These are phyloP conservation scores for Merodon equestris DNA, from an alignment of 2,888 invertebrate species.

Conservation along the genomic window DNA sequence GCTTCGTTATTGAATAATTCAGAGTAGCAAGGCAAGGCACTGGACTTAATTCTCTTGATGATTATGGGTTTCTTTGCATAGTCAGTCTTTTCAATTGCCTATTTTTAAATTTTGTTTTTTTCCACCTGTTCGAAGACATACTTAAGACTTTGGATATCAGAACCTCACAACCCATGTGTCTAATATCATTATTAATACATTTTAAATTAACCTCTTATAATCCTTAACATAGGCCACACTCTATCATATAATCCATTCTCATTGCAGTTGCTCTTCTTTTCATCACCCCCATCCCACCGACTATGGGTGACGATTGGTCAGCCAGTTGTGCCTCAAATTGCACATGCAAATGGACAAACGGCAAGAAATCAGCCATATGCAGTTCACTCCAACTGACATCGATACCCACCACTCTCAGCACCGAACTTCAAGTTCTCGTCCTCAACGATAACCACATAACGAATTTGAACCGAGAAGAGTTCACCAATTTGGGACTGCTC, in stretches of 20 bases:
- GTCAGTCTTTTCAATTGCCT: no score
- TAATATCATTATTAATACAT: no score
- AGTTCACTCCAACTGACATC: slow-evolving; percentile 88
- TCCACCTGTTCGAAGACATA: no score
- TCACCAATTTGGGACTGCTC: slow-evolving; percentile 87
- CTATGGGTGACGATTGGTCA: slow-evolving; percentile 88
- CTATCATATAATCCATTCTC: slow-evolving; percentile 1
- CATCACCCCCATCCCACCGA: slow-evolving; percentile 73
- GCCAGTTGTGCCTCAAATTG: slow-evolving; percentile 90
- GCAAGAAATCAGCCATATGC: slow-evolving; percentile 93
- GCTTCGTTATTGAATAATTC: no score
- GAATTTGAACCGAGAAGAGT: slow-evolving; percentile 87
- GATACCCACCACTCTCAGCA: slow-evolving; percentile 85
- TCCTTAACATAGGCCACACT: no score
- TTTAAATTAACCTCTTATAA: no score
- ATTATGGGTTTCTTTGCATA: no score
- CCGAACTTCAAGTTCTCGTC: slow-evolving; percentile 88
- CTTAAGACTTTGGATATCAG: no score
- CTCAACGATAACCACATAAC: slow-evolving; percentile 89
- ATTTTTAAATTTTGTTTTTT: no score
- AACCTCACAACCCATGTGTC: no score
- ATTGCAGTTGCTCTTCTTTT: slow-evolving; percentile 70
- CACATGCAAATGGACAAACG: slow-evolving; percentile 94
- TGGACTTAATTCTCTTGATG: no score
- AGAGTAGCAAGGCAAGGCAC: no score